Evolutionary conservation across 2,113 vertebrate genomes (phyloP), one percentile per base, ranked within the genome.

Genomic region (Marmota monax): DNA sequence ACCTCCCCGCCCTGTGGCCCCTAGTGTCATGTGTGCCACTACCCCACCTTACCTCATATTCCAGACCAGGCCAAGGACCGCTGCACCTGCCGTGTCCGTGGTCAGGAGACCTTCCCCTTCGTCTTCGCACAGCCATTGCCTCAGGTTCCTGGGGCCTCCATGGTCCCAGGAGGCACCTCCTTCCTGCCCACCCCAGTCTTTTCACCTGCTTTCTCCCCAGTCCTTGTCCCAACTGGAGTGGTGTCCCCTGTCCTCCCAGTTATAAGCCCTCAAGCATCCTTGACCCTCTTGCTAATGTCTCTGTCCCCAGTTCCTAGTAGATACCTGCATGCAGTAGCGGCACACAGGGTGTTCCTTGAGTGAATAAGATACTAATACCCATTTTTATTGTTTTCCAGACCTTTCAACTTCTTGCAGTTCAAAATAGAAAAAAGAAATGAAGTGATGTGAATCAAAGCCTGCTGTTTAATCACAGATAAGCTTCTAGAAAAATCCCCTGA

Each of bases 341-440:
- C 12, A 2, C 6, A 29, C 9, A 39, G n/a, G 48, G 9, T 10
- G 1, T 14, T 23, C 42, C 65, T 25, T 34, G 65, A 61, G 11
- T 80, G 85, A 84, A 9, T 37, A 37, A 53, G 67, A 67, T 32
- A 22, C 90, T 90, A 63, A 92, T 48, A 51, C 8, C 76, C 13
- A 48, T 34, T 80, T 58, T n/a, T 90, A 16, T 79, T 97, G 16
- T 93, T 83, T 97, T 96, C 37, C 58, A 98, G 96, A 88, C 56
- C 13, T 87, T 87, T 63, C 34, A 18, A 39, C 37, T 23, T 58
- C 37, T 23, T 58, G 5, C 69, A 92, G 29, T 93, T 72, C 88
- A 85, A 92, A 90, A 22, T 48, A 51, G 48, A 42, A 42, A 39
- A 18, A 70, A 48, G 39, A 90, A 29, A 37, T 53, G 91, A 90